Conservation (phyloP, 2,797 vertebrate species). For the Momotus momota region DNA sequence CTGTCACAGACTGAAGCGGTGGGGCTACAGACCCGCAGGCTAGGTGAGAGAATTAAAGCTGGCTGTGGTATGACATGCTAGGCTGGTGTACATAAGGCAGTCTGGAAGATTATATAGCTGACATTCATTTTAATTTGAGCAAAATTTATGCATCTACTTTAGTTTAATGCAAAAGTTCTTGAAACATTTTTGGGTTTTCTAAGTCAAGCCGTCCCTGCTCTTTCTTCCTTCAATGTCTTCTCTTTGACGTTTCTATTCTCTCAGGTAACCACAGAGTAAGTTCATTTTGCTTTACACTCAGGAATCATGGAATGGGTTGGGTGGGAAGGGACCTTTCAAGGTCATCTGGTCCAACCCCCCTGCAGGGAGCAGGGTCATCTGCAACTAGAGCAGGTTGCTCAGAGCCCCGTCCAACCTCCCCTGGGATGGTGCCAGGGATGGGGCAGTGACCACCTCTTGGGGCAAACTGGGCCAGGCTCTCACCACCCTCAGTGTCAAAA, state of each 20-base stretch:
- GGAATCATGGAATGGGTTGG: background rate
- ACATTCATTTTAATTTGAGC: background rate
- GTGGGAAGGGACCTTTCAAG: background rate
- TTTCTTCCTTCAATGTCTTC: background rate
- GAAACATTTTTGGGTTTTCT: background rate
- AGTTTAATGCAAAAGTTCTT: background rate
- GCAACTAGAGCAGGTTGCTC: background rate
- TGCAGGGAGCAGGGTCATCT: background rate
- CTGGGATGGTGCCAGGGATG: background rate
- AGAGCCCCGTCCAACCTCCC: background rate
- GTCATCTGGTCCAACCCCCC: background rate
- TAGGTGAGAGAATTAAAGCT: background rate
- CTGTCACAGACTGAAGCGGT: background rate
- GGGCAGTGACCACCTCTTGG: background rate
- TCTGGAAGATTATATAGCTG: background rate
- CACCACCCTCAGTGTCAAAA: background rate
- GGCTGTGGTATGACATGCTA: background rate
- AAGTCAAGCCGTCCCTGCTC: background rate
- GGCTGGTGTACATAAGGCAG: background rate
- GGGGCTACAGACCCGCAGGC: background rate
- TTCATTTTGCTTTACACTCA: background rate
- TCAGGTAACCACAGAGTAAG: background rate
- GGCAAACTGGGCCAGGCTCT: background rate
- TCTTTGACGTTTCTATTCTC: background rate
- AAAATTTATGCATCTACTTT: background rate